phyloP scores from a whole-genome alignment of 2,888 invertebrate genomes.

The Callyntrura guangdongensis region DNA sequence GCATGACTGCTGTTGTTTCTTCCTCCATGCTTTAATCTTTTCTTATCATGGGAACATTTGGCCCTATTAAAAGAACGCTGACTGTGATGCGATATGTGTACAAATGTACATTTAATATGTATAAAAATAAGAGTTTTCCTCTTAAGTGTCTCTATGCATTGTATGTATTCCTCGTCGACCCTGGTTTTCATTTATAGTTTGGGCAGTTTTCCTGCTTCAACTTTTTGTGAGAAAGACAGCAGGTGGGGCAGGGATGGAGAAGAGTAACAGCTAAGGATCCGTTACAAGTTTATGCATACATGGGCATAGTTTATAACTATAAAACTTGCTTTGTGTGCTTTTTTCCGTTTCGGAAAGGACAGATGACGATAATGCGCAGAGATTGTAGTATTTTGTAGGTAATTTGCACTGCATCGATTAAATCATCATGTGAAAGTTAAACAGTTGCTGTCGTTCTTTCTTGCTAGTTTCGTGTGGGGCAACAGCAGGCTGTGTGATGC shows the following conservation, averaged over 20 bases:
- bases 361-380: constrained; percentile 77
- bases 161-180: not conserved
- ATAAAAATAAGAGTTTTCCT: not conserved
- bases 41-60: constrained; percentile 69
- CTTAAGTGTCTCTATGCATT: not conserved
- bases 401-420: constrained; percentile 79
- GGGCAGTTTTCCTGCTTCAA: constrained; percentile 42
- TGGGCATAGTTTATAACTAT: not conserved
- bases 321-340: not conserved
- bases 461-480: not conserved
- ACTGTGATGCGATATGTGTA: not conserved
- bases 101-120: not conserved
- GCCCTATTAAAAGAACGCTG: not conserved
- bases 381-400: constrained; percentile 64
- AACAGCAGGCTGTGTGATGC: not conserved
- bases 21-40: constrained; percentile 67
- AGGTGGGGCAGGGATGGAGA: constrained; percentile 65
- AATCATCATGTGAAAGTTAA: constrained; percentile 73
- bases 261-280: not conserved
- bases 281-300: not conserved
- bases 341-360: constrained; percentile 44
- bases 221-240: constrained; percentile 76
- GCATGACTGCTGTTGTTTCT: constrained; percentile 75
- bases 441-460: constrained; percentile 56
- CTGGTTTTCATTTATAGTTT: constrained; percentile 1